Base-by-base conservation (phyloP, 2,797 vertebrate species). In the Danio tinwini region DNA sequence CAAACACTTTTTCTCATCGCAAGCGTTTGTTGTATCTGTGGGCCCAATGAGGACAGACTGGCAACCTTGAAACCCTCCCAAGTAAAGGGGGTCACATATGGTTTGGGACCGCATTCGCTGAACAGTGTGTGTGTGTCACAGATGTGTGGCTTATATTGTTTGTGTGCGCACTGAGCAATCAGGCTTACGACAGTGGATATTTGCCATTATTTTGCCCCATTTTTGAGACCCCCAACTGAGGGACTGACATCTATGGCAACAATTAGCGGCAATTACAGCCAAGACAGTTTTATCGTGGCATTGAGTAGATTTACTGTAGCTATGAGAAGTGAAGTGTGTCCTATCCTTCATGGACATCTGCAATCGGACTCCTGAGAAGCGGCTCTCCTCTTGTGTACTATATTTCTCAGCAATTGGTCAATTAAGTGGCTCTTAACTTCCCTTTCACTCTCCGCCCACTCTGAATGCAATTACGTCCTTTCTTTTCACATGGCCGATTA, bases 81-180 rank as follows among this genome's bases (percentile, higher is more conserved):
- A 82, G 63, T 78, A 68, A 79, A 74, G 59, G 58, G 76, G 68
- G 84, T 76, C 82, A 80, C 85, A 86, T 82, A 82, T 84, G 82
- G 69, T 77, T 64, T 65, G 77, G 64, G 65, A 77, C 49, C 14
- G 8, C 58, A 40, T 39, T 80, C 63, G 37, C 50, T 52, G 50
- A 67, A 47, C 67, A 40, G 69, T 81, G 49, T 61, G 74, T 74
- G 17, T 65, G 74, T 74, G 39, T 64, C 53, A 70, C 76, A 78
- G 76, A 56, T 73, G 61, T 76, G 65, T 62, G 55, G 8, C 50
- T 82, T 59, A 19, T 13, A 44, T 39, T 69, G 70, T 65, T 42
- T 74, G 81, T 74, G 68, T 63, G 78, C 58, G 75, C 69, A 68
- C n/a, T 69, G 70, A 58, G 59, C 50, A 71, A 59, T 81, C 64